Evolutionary conservation across 2,888 invertebrate genomes (phyloP), one percentile per base, ranked within the genome.

Genomic region (Sycophila texana): DNA sequence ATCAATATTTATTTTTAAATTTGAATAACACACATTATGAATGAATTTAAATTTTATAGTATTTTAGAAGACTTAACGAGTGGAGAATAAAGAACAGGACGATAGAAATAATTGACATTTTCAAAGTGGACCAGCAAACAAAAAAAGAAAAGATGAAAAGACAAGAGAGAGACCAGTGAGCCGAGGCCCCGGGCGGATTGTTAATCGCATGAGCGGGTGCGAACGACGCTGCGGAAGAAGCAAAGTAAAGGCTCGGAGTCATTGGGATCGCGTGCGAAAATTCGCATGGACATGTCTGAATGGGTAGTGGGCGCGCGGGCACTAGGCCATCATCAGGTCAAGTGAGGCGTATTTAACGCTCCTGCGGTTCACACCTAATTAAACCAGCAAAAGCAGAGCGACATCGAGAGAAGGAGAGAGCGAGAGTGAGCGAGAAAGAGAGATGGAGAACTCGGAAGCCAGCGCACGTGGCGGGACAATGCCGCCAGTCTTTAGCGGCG

Each of bases 321-420:
- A 85, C 83, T 85, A 85, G 85, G 86, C 87, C 88, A 89, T 90
- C 89, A 90, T 90, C 88, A 86, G 86, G 86, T 87, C 87, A 90
- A 90, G 89, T 88, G 89, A 89, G 86, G 89, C 90, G 87, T 89
- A 85, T 84, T 85, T 85, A 84, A 87, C 87, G 89, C 89, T 90
- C 86, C 89, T 90, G 90, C 86, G 90, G 90, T 90, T 90, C 89
- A 90, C 90, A 90, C 90, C 89, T 90, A 90, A 90, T 90, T 90
- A 90, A 90, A 89, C 89, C 85, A 84, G 78, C 86, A 88, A 86
- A 87, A 18, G 5, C 39, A 39, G 39, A 39, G 39, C 39, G 39
- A 39, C 5, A 4, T 39, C 39, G 39, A 5, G 39, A 39, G 39
- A 39, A 7, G 5, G 39, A 39, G 39, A 39, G 39, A 5, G 39